Evolutionary conservation across 2,113 vertebrate species (phyloP).

Genomic region (Odocoileus hemionus): DNA sequence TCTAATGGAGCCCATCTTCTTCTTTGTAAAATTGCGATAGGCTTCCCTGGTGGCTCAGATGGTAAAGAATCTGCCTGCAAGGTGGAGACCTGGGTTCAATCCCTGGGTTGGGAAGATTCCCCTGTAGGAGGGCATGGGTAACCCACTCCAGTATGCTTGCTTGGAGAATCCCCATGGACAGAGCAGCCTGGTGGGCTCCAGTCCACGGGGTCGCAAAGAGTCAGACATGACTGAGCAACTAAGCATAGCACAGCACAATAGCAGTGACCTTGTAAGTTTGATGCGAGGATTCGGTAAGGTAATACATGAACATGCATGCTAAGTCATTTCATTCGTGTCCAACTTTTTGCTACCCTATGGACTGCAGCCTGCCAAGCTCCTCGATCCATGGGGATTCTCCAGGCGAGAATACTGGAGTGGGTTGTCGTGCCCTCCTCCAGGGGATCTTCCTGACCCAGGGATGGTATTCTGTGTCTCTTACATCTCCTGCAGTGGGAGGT

Average conservation of each 20-base stretch:
- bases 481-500: neutral
- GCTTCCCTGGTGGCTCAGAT: neutral
- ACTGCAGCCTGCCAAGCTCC: neutral
- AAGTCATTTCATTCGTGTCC: neutral
- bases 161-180: neutral
- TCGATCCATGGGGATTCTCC: neutral
- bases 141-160: neutral
- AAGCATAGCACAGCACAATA: neutral
- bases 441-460: neutral
- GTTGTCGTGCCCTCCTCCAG: neutral
- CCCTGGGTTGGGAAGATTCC: neutral
- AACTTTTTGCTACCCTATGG: neutral
- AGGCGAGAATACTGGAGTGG: neutral
- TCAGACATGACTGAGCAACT: rapidly evolving
- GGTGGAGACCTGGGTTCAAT: neutral
- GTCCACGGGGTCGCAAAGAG: neutral
- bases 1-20: neutral
- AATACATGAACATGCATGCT: neutral
- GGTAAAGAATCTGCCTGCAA: neutral
- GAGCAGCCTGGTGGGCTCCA: neutral
- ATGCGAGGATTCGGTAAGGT: neutral
- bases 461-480: neutral
- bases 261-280: neutral
- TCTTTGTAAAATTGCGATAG: neutral
- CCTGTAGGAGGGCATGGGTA: neutral